Evolutionary conservation across 2,797 vertebrate genomes (phyloP), one percentile per base, ranked within the genome.

Genomic region (Melanotaenia trifasciata): DNA sequence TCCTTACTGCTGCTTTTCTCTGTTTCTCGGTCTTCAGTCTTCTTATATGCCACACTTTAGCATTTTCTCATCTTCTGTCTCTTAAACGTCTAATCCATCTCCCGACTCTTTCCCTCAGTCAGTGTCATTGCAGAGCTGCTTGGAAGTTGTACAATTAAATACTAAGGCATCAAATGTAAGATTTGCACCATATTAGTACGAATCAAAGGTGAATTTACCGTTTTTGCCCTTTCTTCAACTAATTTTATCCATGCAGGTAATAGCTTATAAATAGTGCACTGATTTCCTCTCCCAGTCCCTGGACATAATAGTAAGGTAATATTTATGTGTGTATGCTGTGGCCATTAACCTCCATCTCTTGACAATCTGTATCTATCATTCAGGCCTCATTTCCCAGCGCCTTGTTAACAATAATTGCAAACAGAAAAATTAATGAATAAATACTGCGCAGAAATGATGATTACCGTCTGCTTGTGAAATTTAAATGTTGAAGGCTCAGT

Each of bases 351-450:
- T 66, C 68, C 24, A 35, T 74, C 33, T 70, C 13, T 10, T 66
- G 61, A 76, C 70, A 51, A 51, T 74, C 68, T 72, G 58, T 35
- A 53, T 70, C 81, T 73, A 75, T 80, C 38, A 71, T 69, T 63
- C 26, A 72, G 43, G 61, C 76, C 40, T 80, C 64, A 32, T 67
- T 76, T 81, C 70, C 50, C 47, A 4, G 32, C 65, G 61, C 18
- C 64, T 69, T 60, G 60, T 87, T 74, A 78, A 35, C 28, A 30
- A 2, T 61, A 18, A 75, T 76, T 72, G 54, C 53, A 64, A 54
- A 64, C 22, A 36, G 47, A 54, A 64, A 58, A 47, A 33, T 32
- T 11, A 47, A 35, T 36, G 9, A 71, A 74, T 64, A 14, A 64
- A 68, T 20, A 18, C 8, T 11, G 30, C 18, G 63, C 51, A 38